Conservation (phyloP, 2,888 invertebrate genomes). For the Drosophila suboccidentalis region DNA sequence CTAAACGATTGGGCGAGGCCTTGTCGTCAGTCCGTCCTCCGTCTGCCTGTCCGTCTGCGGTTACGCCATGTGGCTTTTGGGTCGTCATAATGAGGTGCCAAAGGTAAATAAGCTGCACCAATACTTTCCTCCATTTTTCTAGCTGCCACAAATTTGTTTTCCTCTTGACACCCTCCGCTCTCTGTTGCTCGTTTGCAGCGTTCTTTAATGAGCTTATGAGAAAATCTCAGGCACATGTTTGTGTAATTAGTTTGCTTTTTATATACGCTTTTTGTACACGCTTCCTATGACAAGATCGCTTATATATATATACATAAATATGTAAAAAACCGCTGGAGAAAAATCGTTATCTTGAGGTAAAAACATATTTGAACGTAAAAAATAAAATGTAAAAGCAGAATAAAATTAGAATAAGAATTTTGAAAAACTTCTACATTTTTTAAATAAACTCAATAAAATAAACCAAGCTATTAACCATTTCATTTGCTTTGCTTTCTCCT, state of each 20-base stretch:
- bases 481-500: neutral
- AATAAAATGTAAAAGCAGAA: too few species aligned
- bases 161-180: neutral
- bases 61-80: slow-evolving; percentile 69
- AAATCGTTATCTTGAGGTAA: too few species aligned
- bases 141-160: slow-evolving; percentile 15
- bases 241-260: slow-evolving; percentile 37
- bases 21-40: slow-evolving; percentile 34
- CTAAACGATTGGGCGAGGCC: slow-evolving; percentile 71
- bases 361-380: too few species aligned
- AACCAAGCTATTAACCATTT: neutral
- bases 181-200: slow-evolving; percentile 8
- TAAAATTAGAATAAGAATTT: too few species aligned
- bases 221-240: slow-evolving; percentile 50
- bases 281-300: neutral
- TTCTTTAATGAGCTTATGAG: slow-evolving; percentile 72
- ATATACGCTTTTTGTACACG: neutral
- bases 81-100: slow-evolving; percentile 80
- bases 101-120: slow-evolving; percentile 70
- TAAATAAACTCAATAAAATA: too few species aligned
- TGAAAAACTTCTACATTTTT: too few species aligned
- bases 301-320: too few species aligned
- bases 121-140: slow-evolving; percentile 28
- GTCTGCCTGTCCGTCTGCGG: slow-evolving; percentile 38
- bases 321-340: too few species aligned